Base-by-base conservation (phyloP, 1,140 invertebrate genomes). In the Drosophila leontia region DNA sequence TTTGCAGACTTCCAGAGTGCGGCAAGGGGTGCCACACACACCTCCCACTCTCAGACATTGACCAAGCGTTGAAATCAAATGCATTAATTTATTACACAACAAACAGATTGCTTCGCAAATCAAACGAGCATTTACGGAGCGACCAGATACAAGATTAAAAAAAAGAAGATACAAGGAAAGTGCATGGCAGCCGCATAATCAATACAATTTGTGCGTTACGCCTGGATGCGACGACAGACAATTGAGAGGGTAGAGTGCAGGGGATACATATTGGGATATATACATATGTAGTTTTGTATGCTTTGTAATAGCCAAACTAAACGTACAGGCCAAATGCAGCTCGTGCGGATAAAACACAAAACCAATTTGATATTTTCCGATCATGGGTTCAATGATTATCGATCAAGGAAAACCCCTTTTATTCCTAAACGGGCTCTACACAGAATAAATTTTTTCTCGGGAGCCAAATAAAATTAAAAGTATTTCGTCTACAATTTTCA, bases 61-160 rank as follows among this genome's bases (percentile, higher is more conserved):
- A 47, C 60, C 63, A 69, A 67, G 74, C 82, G 68, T 85, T 88
- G 80, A 83, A 88, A 88, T 78, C 60, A 82, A 86, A 78, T 84
- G 84, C 85, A 88, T 88, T 88, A 80, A 88, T 88, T 88, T 88
- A 88, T 90, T 84, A 82, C 80, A 82, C 68, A 83, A 80, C 77
- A 75, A 85, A 75, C 82, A 85, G 82, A 85, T 85, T 85, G 82
- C 82, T 80, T 78, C 48, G 84, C 84, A 78, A 88, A 88, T 88
- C 84, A 84, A 84, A 75, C 45, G 67, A 71, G 67, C 76, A 78
- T 83, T 82, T 75, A 82, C 75, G 42, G 72, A 44, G 69, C 78
- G 72, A 61, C 75, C 56, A 78, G 61, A 56, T 65, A 64, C 50
- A 47, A 68, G 61, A 56, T 63, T 29, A 6, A 29, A 29, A 6